A percentile compares a stretch with the other conserved stretches of the same genome.
phyloP scores from a whole-genome alignment of 2,113 vertebrate genomes.

The Hemibagrus wyckioides region DNA sequence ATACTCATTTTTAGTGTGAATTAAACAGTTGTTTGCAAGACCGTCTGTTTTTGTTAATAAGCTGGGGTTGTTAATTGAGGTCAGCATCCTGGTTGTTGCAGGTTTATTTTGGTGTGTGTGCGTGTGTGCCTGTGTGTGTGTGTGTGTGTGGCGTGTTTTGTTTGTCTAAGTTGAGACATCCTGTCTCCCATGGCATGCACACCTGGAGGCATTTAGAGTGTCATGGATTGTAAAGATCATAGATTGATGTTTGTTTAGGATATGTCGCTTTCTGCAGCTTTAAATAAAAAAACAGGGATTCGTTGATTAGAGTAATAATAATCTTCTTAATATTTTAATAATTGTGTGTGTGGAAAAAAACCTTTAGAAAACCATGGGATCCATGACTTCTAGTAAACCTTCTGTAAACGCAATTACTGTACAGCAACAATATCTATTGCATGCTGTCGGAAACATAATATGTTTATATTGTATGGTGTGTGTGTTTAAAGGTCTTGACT shows the following conservation, averaged over 20 bases:
- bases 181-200: neutral
- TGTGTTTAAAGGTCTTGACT: neutral
- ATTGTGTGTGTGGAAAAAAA: neutral
- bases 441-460: too few relatives aligned
- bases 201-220: neutral
- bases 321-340: neutral
- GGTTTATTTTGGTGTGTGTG: neutral
- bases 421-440: neutral
- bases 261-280: too few relatives aligned
- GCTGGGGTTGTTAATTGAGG: neutral
- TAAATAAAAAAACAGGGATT: too few relatives aligned
- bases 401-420: neutral
- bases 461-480: neutral
- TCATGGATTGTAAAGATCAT: neutral
- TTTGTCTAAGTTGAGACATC: neutral
- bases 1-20: neutral
- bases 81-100: neutral
- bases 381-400: neutral
- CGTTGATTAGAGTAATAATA: neutral
- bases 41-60: neutral
- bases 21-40: neutral
- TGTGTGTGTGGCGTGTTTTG: neutral
- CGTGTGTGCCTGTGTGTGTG: neutral
- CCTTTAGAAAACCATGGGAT: neutral
- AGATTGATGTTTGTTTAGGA: constrained; percentile 2